Evolutionary conservation across 2,113 vertebrate species (phyloP), one percentile per base, ranked within the genome.

Genomic region (Picathartes gymnocephalus): DNA sequence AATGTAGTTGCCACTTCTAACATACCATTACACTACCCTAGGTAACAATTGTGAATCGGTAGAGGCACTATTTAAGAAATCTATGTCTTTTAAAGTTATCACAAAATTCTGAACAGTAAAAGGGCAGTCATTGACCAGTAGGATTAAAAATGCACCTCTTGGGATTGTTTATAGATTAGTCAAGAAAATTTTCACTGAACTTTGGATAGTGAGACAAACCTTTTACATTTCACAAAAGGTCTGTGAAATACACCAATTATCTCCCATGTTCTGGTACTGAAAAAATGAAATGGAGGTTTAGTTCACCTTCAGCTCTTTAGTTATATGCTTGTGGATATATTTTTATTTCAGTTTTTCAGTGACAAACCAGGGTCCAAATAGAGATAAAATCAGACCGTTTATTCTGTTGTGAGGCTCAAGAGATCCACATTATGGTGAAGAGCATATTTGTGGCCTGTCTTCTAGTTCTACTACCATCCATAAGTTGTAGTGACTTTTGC

Each of bases 351-450:
- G 6, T 44, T 80, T 69, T 73, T 53, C 48, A 45, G 5, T 65
- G 37, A 45, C 2, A 90, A 80, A 69, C 0, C 10, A 65, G 6
- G 1, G 7, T n/a, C 0, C 1, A 22, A 44, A 33, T 0, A 64
- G 16, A 61, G 20, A 48, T 9, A 60, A 79, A 69, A 61, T 50
- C n/a, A 73, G 10, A 48, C 4, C 44, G 14, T 48, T 74, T 56
- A 3, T 50, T 76, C 22, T 72, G 7, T n/a, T 61, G 8, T 7
- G 7, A 31, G 10, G 14, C 61, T 5, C 8, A 87, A 74, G 44
- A 58, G 24, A 50, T 39, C 4, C 6, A 30, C 11, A 19, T 62
- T 11, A 15, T 13, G 27, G 3, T 13, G 15, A 15, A 40, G 11
- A n/a, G 13, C 7, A 5, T 37, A 22, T 53, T 39, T 86, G 17